phyloP scores from a whole-genome alignment of 2,888 invertebrate genomes.

The Plagodis dolabraria region DNA sequence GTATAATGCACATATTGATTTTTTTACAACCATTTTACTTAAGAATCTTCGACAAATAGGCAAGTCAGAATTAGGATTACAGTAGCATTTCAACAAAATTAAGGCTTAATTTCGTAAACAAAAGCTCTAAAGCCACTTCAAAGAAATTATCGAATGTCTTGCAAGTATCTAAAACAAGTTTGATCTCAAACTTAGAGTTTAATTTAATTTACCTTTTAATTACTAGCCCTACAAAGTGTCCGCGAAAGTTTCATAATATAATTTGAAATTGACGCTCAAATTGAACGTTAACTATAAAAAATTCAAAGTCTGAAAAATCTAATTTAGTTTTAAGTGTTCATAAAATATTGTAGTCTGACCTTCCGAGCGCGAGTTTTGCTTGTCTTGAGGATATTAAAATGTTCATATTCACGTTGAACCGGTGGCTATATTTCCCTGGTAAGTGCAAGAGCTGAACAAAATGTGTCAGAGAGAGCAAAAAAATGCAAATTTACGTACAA shows the following conservation, averaged over 20 bases:
- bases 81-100: no score
- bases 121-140: constrained; percentile 19
- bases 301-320: constrained; percentile 55
- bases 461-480: constrained; percentile 36
- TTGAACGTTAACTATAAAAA: constrained; percentile 25
- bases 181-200: constrained; percentile 21
- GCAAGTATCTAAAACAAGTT: constrained; percentile 33
- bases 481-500: constrained; percentile 34
- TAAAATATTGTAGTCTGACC: constrained; percentile 71
- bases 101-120: neutral
- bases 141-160: constrained; percentile 31
- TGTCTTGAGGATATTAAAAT: constrained; percentile 72
- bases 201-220: constrained; percentile 36
- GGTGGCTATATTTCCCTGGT: constrained; percentile 45
- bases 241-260: constrained; percentile 29
- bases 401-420: constrained; percentile 53
- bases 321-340: constrained; percentile 72
- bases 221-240: constrained; percentile 35
- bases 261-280: constrained; percentile 28
- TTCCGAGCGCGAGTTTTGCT: constrained; percentile 57
- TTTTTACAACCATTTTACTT: no score
- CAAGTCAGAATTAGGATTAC: no score
- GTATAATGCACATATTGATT: no score
- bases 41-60: no score
- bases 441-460: constrained; percentile 43